Evolutionary conservation across 2,888 invertebrate genomes (phyloP).

Genomic region (Heliconius aoede): DNA sequence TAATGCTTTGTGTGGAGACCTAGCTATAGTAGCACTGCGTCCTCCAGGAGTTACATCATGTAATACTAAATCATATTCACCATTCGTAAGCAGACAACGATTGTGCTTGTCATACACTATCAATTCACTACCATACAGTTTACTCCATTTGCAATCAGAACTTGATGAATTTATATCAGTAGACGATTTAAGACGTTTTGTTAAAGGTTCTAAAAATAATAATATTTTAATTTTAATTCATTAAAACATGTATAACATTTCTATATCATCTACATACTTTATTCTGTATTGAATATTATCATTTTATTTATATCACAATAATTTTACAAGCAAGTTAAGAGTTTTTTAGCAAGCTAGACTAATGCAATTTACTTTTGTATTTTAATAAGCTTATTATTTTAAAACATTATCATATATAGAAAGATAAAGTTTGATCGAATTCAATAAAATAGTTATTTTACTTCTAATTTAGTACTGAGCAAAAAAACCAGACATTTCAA

Average conservation of each 20-base stretch:
- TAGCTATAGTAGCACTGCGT: slow-evolving; percentile 69
- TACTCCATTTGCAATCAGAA: slow-evolving; percentile 77
- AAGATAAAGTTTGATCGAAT: too few relatives aligned
- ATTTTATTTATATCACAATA: too few relatives aligned
- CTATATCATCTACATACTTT: too few relatives aligned
- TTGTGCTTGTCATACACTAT: slow-evolving; percentile 95
- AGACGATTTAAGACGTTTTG: slow-evolving; percentile 87
- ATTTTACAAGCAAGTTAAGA: too few relatives aligned
- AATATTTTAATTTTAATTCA: not conserved
- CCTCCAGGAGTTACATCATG: slow-evolving; percentile 91
- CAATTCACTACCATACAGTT: slow-evolving; percentile 90
- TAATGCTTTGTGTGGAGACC: slow-evolving; percentile 79
- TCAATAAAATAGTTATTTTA: too few relatives aligned
- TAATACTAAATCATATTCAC: slow-evolving; percentile 94
- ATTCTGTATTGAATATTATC: too few relatives aligned
- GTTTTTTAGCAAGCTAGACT: too few relatives aligned
- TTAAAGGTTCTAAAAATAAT: slow-evolving; percentile 84
- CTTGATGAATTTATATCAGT: slow-evolving; percentile 64
- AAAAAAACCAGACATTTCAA: too few relatives aligned
- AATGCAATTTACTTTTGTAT: too few relatives aligned
- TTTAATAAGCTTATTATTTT: too few relatives aligned
- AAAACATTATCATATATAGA: too few relatives aligned
- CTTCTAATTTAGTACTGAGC: too few relatives aligned
- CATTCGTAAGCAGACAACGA: slow-evolving; percentile 92
- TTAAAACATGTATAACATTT: not conserved